phyloP scores from a whole-genome alignment of 2,797 vertebrate genomes.

The Aratinga solstitialis region DNA sequence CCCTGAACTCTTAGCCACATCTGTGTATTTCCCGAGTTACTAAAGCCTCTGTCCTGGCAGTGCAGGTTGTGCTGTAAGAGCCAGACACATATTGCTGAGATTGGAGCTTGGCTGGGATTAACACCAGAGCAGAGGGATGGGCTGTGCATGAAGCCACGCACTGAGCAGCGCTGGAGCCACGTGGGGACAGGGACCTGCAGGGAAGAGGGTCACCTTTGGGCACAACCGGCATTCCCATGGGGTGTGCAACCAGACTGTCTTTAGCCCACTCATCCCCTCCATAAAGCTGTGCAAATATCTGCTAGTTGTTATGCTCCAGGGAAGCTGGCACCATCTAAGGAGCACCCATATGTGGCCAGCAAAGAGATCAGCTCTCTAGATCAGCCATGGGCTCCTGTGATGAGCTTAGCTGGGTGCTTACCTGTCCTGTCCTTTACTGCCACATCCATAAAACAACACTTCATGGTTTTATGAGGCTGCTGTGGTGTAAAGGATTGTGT shows the following conservation, averaged over 20 bases:
- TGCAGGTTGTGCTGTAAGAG: not conserved
- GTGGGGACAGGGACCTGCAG: not conserved
- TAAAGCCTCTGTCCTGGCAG: not conserved
- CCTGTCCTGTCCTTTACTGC: not conserved
- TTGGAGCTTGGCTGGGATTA: not conserved
- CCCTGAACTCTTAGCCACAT: not conserved
- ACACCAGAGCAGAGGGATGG: not conserved
- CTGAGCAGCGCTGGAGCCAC: not conserved
- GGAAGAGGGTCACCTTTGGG: too few relatives aligned
- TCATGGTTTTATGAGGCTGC: not conserved
- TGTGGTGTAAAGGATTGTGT: not conserved
- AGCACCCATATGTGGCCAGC: fast-evolving
- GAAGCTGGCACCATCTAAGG: not conserved
- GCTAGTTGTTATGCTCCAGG: too few relatives aligned
- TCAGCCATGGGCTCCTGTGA: not conserved
- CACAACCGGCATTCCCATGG: fast-evolving
- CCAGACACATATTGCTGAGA: not conserved
- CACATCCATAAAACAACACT: fast-evolving
- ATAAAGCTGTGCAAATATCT: not conserved
- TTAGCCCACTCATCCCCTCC: not conserved
- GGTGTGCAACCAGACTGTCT: not conserved
- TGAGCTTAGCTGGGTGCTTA: not conserved
- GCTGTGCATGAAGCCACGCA: fast-evolving
- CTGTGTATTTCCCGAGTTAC: not conserved
- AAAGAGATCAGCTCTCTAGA: not conserved